Evolutionary conservation across 2,888 invertebrate genomes (phyloP).

Genomic region (Thelaira solivaga): DNA sequence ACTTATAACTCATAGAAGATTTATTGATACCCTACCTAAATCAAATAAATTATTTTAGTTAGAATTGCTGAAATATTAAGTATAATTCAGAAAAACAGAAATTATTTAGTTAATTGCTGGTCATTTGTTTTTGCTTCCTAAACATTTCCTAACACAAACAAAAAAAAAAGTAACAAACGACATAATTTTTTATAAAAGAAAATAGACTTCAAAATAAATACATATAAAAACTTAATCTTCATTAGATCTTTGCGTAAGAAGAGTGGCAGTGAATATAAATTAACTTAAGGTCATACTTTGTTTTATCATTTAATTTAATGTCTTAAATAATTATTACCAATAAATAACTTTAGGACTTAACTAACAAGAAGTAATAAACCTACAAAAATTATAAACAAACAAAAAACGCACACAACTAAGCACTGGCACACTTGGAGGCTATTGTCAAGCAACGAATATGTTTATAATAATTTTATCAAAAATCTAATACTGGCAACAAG

Average conservation of each 20-base stretch:
- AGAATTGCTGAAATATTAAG: neutral
- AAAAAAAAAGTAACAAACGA: too few species aligned
- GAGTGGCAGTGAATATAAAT: conserved; percentile 31
- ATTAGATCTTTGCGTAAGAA: too few species aligned
- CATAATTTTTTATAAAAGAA: neutral
- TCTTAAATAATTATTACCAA: conserved; percentile 35
- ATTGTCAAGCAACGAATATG: neutral
- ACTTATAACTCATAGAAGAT: too few species aligned
- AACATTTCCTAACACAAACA: conserved; percentile 42
- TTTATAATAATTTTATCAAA: neutral
- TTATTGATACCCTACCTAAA: too few species aligned
- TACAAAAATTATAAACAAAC: neutral
- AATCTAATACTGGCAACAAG: neutral
- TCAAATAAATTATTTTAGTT: neutral
- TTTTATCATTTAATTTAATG: conserved; percentile 51
- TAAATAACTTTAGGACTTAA: conserved; percentile 31
- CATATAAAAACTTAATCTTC: neutral
- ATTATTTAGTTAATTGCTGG: conserved; percentile 10
- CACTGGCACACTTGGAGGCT: conserved; percentile 22
- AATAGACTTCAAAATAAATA: neutral
- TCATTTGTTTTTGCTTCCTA: conserved; percentile 45
- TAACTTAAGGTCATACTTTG: conserved; percentile 42
- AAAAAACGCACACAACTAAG: conserved; percentile 3
- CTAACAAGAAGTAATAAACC: neutral
- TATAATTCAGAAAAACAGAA: conserved; percentile 3